Base-by-base conservation (phyloP, 2,888 invertebrate genomes). In the Drosophila longiperda region DNA sequence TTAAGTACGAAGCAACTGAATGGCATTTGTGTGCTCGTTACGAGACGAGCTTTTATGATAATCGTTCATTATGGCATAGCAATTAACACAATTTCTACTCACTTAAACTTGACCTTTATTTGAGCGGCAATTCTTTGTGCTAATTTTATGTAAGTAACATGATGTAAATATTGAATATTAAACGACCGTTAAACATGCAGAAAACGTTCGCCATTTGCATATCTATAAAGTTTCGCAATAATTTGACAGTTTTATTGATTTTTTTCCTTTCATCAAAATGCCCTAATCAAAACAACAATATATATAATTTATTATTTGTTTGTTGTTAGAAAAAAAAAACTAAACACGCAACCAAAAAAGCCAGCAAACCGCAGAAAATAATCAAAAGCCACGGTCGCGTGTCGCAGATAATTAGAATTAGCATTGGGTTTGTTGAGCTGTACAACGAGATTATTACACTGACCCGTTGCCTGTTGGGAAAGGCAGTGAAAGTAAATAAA, bases 401-500 rank as follows among this genome's bases (percentile, higher is more conserved):
- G 87, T 68, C 82, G 52, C 63, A 11, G 52, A 65, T 85, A 87
- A 89, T 87, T 82, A 83, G 89, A 89, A 87, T 75, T 38, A 65
- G 62, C 70, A 71, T 74, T 74, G 71, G 55, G 45, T 54, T 63
- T 36, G 45, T 59, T 67, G 15, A 15, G 45, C 23, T 45, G 50
- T 53, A 36, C 42, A 26, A 50, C 60, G 53, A 49, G 45, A 9
- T 59, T 69, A 60, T 80, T 62, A 68, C 71, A 69, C 66, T 65
- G 66, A 70, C 59, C 61, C 62, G 66, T 48, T 71, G 60, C 64
- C 36, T 71, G 60, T 78, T 84, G 75, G 53, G 78, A 73, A 77
- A 84, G 75, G 77, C 75, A 87, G 87, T 85, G 89, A 87, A 87
- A 87, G 87, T 87, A 87, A 87, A 83, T 83, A 83, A 85, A 73